A percentile compares a stretch with the other conserved stretches of the same genome.
Evolutionary conservation across 2,888 invertebrate genomes (phyloP).

Genomic region (Pyrrhosoma nymphula): DNA sequence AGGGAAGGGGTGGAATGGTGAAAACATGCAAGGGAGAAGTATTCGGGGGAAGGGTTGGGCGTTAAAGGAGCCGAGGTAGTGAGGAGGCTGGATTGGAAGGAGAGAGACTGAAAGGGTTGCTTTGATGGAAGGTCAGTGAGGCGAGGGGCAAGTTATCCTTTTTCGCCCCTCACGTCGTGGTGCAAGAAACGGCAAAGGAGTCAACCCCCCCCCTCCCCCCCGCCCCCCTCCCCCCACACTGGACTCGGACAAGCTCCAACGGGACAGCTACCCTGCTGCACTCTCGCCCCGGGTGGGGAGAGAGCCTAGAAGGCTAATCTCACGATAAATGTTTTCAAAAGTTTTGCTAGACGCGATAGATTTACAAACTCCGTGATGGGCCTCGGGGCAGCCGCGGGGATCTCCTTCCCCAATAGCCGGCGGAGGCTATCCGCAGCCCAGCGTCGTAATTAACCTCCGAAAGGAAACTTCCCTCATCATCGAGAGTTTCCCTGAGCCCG

Average conservation of each 20-base stretch:
- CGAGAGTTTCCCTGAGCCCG: not conserved
- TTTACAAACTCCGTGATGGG: not conserved
- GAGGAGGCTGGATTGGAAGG: not conserved
- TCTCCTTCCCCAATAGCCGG: not conserved
- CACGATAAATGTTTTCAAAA: not conserved
- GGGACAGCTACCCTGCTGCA: not conserved
- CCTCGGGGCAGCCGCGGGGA: not conserved
- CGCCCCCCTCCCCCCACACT: not conserved
- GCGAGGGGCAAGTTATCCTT: not conserved
- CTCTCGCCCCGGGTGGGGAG: not conserved
- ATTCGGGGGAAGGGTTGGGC: not conserved
- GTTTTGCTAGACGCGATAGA: not conserved
- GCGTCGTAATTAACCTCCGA: not conserved
- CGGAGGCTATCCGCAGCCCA: not conserved
- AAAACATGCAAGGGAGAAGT: not conserved
- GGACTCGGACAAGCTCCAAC: not conserved
- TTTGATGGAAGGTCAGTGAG: constrained; percentile 10
- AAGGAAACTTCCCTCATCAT: not conserved
- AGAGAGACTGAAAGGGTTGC: not conserved
- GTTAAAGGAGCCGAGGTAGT: not conserved
- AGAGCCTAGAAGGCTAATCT: not conserved
- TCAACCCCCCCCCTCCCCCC: not conserved
- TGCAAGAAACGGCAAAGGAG: not conserved
- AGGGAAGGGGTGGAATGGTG: not conserved
- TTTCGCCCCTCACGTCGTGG: not conserved